phyloP scores from a whole-genome alignment of 2,888 invertebrate genomes.

The Parnassius smintheus region DNA sequence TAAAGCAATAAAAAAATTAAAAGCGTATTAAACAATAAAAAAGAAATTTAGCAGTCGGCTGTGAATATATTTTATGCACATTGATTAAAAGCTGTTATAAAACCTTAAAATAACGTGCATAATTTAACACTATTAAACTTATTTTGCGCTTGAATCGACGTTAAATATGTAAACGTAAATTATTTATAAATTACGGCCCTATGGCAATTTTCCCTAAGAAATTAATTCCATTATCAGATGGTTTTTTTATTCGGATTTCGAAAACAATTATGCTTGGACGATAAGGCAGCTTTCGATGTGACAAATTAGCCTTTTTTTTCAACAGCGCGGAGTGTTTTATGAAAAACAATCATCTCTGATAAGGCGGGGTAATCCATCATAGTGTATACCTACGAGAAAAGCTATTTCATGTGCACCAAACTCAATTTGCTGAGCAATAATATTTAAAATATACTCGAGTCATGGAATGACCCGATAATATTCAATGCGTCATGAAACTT shows the following conservation, averaged over 20 bases:
- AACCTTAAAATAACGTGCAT: conserved; percentile 6
- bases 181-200: conserved; percentile 22
- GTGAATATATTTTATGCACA: too few species aligned
- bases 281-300: conserved; percentile 45
- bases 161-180: conserved; percentile 21
- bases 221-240: conserved; percentile 46
- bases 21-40: too few species aligned
- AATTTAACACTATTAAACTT: not conserved
- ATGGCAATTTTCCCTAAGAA: conserved; percentile 31
- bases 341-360: conserved; percentile 59
- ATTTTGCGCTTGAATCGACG: conserved; percentile 18
- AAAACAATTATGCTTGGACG: conserved; percentile 48
- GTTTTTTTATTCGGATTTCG: conserved; percentile 40
- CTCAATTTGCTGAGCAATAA: conserved; percentile 16
- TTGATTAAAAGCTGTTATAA: not conserved
- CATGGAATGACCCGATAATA: conserved; percentile 18
- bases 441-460: conserved; percentile 13
- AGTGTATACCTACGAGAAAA: conserved; percentile 25
- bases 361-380: conserved; percentile 44
- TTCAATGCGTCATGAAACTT: conserved; percentile 1
- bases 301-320: conserved; percentile 54
- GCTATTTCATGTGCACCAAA: conserved; percentile 18
- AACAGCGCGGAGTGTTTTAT: conserved; percentile 44
- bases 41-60: too few species aligned
- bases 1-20: too few species aligned